Evolutionary conservation across 1,140 invertebrate species (phyloP), one percentile per base, ranked within the genome.

Genomic region (Papilio xuthus): DNA sequence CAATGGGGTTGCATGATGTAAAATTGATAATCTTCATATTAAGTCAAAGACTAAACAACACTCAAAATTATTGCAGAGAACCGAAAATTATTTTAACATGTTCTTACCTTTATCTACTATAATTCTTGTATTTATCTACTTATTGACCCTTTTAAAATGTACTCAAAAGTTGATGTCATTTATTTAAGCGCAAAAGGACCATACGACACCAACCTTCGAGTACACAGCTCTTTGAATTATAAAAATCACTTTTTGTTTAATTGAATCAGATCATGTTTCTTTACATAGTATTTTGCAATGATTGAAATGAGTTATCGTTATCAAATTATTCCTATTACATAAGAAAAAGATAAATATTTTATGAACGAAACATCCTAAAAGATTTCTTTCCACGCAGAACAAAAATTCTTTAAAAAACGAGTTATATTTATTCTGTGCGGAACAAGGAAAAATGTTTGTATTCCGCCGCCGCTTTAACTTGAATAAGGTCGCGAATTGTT

Each of bases 401-500:
- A 47, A 77, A n/a, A 70, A 71, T 18, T 56, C 37, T 76, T 28
- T 69, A 26, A 37, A 53, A 37, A 77, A 77, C 26, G 26, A 67
- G 26, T 67, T 28, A 74, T 78, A 78, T 76, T 67, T 76, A 76
- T 20, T 60, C 77, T 81, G 77, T 81, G 63, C 73, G 71, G 60
- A 37, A 32, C 42, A 32, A 18, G 7, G 23, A 67, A 60, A 67
- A 78, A 84, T 83, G 83, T 84, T 86, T 82, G 77, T 53, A 82
- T 80, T 86, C 76, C 82, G 83, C 74, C 85, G 86, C 78, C 83
- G 83, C 84, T 72, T 81, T 77, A 79, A 83, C 81, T 78, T 86
- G 69, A 82, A 78, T 82, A 86, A 88, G 82, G 85, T 86, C 79
- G 84, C 81, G 60, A 84, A 83, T 80, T 85, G 83, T 82, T 80